Percentiles rank a stretch among this genome's conserved stretches.
Evolutionary conservation across 2,888 invertebrate genomes (phyloP).

Genomic region (Tipula confusa): DNA sequence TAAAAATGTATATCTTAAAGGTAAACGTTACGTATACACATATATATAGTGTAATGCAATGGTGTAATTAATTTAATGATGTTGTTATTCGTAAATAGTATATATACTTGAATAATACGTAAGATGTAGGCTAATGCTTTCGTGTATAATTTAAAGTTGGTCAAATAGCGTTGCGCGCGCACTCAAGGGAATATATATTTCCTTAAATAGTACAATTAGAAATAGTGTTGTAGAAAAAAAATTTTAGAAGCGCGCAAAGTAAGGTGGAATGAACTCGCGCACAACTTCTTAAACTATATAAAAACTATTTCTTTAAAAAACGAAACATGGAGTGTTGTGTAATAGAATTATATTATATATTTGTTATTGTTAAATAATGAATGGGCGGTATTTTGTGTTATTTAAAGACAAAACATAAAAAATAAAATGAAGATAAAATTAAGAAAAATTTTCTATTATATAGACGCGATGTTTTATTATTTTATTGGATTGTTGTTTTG

Average conservation of each 20-base stretch:
- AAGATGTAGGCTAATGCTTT: slow-evolving; percentile 3
- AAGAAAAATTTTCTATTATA: slow-evolving; percentile 13
- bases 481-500: background rate
- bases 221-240: background rate
- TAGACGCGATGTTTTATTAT: background rate
- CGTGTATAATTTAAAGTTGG: background rate
- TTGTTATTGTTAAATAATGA: background rate
- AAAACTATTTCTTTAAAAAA: background rate
- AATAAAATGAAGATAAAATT: background rate
- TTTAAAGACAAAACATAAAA: background rate
- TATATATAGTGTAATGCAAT: background rate
- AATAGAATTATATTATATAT: background rate
- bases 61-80: background rate
- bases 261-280: slow-evolving; percentile 7
- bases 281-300: background rate
- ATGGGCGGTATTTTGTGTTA: slow-evolving; percentile 25
- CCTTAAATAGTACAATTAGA: background rate
- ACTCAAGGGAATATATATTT: background rate
- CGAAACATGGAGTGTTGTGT: background rate
- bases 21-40: background rate
- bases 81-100: background rate
- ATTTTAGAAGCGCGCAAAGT: background rate
- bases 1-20: slow-evolving; percentile 7
- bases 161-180: background rate
- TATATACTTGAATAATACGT: background rate